These are phyloP conservation scores for Philhelius pedissequus DNA, from an alignment of 2,888 invertebrate genomes.

Conservation along the genomic window DNA sequence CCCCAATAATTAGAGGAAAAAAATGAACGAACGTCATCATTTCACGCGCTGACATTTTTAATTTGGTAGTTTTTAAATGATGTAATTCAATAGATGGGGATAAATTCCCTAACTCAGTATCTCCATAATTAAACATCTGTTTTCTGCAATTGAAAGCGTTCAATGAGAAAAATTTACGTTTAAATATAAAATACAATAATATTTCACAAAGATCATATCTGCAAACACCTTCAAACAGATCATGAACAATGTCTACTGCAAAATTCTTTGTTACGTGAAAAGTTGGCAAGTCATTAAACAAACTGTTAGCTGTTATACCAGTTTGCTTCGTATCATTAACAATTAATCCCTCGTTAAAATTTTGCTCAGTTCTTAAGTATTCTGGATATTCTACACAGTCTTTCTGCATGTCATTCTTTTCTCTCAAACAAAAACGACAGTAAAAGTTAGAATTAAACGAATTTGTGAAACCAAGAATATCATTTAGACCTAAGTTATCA, in stretches of 20 bases:
- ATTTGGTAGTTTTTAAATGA: constrained; percentile 26
- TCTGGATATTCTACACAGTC: not conserved
- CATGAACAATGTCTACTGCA: constrained; percentile 54
- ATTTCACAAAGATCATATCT: constrained; percentile 50
- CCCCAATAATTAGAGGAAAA: constrained; percentile 46
- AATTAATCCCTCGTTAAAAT: not conserved
- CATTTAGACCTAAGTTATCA: constrained; percentile 55
- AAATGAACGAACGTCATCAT: constrained; percentile 37
- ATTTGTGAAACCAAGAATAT: constrained; percentile 49
- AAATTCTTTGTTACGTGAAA: constrained; percentile 55
- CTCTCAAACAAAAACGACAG: too few species aligned
- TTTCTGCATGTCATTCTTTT: too few species aligned
- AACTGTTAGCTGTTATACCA: constrained; percentile 35
- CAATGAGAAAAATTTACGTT: constrained; percentile 44
- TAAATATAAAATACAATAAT: constrained; percentile 22
- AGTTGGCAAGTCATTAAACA: constrained; percentile 35
- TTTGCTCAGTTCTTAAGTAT: constrained; percentile 3
- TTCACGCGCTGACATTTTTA: constrained; percentile 46
- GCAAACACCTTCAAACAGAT: constrained; percentile 60
- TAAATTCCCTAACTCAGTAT: constrained; percentile 45
- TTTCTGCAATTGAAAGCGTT: constrained; percentile 49
- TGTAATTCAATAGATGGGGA: constrained; percentile 35
- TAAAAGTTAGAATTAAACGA: constrained; percentile 48
- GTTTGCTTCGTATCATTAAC: constrained; percentile 29
- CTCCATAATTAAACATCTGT: constrained; percentile 55